A percentile compares a stretch with the other conserved stretches of the same genome.
Conservation (phyloP, 2,797 vertebrate genomes). For the Alca torda region DNA sequence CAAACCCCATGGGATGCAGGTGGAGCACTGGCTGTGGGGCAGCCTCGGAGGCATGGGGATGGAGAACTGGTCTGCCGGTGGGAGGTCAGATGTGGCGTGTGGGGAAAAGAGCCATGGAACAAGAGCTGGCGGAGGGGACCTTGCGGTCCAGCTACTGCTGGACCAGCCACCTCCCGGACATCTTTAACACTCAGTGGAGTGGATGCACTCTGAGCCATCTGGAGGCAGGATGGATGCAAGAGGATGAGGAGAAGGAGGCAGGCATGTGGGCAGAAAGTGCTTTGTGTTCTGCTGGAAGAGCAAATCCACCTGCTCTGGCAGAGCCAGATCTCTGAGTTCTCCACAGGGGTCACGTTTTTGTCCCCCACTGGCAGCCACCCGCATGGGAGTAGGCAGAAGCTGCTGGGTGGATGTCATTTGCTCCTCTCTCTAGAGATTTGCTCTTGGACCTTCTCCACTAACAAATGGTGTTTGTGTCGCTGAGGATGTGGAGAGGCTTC, state of each 20-base stretch:
- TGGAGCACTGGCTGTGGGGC: accelerated
- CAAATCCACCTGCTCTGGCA: not conserved
- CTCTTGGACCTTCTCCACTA: not conserved
- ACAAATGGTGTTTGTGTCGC: not conserved
- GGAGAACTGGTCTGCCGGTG: not conserved
- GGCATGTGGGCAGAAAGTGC: not conserved
- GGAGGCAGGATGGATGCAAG: not conserved
- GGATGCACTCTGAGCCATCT: not conserved
- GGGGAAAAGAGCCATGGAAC: not conserved
- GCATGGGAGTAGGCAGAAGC: not conserved
- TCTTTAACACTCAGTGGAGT: not conserved
- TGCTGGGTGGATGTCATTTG: not conserved
- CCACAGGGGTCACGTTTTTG: accelerated
- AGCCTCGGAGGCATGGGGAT: not conserved
- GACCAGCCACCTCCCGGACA: not conserved
- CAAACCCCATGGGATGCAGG: not conserved
- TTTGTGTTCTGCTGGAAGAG: not conserved
- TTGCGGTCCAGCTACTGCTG: not conserved
- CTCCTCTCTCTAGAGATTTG: not conserved
- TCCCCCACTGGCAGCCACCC: not conserved
- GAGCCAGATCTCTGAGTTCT: not conserved
- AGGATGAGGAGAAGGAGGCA: not conserved
- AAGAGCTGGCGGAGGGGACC: not conserved
- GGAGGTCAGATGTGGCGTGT: not conserved
- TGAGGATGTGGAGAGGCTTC: not conserved